phyloP scores from a whole-genome alignment of 2,113 vertebrate genomes.

The Callopanchax toddi region DNA sequence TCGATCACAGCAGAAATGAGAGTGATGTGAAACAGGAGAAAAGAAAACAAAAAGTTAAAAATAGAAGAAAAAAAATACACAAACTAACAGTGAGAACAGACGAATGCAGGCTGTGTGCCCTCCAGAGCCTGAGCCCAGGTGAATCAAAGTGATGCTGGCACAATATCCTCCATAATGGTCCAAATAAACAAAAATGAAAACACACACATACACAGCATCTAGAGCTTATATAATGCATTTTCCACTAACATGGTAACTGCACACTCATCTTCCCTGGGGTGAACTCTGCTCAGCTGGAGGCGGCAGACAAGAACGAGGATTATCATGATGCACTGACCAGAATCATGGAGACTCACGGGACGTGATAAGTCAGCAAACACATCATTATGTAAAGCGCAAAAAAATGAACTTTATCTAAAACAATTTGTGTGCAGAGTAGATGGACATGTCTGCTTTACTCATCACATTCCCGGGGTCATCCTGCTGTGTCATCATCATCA shows the following conservation, averaged over 20 bases:
- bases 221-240: slow-evolving; percentile 71
- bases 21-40: too few species aligned
- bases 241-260: slow-evolving; percentile 67
- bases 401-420: neutral
- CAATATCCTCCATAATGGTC: slow-evolving; percentile 40
- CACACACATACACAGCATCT: slow-evolving; percentile 31
- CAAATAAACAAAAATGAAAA: slow-evolving; percentile 57
- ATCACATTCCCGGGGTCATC: slow-evolving; percentile 57
- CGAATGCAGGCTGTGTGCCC: too few species aligned
- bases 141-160: slow-evolving; percentile 52
- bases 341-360: slow-evolving; percentile 31
- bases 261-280: slow-evolving; percentile 67
- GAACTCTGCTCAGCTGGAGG: slow-evolving; percentile 62
- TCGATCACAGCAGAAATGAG: too few species aligned
- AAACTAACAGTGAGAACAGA: too few species aligned
- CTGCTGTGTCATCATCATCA: slow-evolving; percentile 66
- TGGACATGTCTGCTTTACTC: slow-evolving; percentile 29
- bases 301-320: slow-evolving; percentile 41
- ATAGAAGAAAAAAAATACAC: too few species aligned
- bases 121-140: slow-evolving; percentile 59
- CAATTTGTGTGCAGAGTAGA: neutral
- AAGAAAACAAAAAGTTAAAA: too few species aligned
- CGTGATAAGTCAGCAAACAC: slow-evolving; percentile 44
- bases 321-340: slow-evolving; percentile 13
- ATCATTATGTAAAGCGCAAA: slow-evolving; percentile 2